Evolutionary conservation across 2,888 invertebrate genomes (phyloP).

Genomic region (Pyrgus malvae): DNA sequence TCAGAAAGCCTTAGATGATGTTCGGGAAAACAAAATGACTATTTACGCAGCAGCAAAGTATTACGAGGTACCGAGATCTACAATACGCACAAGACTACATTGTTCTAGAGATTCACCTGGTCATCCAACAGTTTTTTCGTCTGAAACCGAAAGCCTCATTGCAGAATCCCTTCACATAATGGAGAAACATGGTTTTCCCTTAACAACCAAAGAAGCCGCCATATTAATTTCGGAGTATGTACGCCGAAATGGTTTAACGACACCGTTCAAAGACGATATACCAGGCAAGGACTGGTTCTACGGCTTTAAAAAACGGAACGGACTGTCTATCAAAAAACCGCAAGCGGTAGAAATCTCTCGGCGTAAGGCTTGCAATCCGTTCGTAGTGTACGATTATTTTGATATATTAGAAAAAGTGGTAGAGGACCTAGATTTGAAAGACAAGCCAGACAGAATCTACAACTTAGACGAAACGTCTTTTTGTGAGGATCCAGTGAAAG

Average conservation of each 20-base stretch:
- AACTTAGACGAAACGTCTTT: slow-evolving; percentile 38
- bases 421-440: slow-evolving; percentile 18
- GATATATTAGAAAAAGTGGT: slow-evolving; percentile 27
- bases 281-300: slow-evolving; percentile 31
- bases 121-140: slow-evolving; percentile 24
- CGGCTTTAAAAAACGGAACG: slow-evolving; percentile 28
- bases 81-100: too few relatives aligned
- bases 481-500: slow-evolving; percentile 33
- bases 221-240: slow-evolving; percentile 18
- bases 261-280: slow-evolving; percentile 26
- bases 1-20: too few relatives aligned
- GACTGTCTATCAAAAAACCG: slow-evolving; percentile 32
- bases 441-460: slow-evolving; percentile 32
- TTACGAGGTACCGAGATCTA: too few relatives aligned
- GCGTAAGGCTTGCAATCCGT: slow-evolving; percentile 31
- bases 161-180: not conserved
- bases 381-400: too few relatives aligned
- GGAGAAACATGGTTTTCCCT: slow-evolving; percentile 22
- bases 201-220: slow-evolving; percentile 12
- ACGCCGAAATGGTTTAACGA: slow-evolving; percentile 11
- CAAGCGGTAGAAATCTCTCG: slow-evolving; percentile 31
- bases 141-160: slow-evolving; percentile 1
- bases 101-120: too few relatives aligned
- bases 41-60: too few relatives aligned
- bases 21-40: too few relatives aligned